Evolutionary conservation across 2,888 invertebrate species (phyloP).

Genomic region (Aproaerema taeniolella): DNA sequence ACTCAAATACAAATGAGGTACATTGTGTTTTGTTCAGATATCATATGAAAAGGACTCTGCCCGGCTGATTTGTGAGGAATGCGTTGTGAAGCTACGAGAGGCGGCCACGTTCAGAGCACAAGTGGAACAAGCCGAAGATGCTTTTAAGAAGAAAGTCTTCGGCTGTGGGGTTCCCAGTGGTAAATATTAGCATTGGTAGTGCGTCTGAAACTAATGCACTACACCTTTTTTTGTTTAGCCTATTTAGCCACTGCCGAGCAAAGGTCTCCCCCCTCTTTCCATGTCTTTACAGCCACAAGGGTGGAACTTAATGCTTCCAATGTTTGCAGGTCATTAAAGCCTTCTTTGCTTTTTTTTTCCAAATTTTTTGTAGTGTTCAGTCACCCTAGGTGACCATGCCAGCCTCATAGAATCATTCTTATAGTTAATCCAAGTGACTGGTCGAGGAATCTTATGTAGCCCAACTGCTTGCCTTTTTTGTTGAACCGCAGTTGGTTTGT

Average conservation of each 20-base stretch:
- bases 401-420: no score
- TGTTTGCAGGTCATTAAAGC: no score
- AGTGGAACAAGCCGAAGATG: constrained; percentile 17
- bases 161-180: neutral
- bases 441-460: no score
- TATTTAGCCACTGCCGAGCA: neutral
- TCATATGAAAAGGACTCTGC: constrained; percentile 19
- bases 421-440: no score
- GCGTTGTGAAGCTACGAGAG: constrained; percentile 21
- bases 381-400: no score
- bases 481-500: no score
- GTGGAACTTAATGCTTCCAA: neutral
- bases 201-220: neutral
- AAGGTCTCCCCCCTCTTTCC: neutral
- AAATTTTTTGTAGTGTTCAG: no score
- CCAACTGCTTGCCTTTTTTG: no score
- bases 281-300: neutral
- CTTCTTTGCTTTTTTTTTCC: no score
- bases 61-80: constrained; percentile 25
- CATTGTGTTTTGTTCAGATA: constrained; percentile 19
- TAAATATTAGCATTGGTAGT: neutral
- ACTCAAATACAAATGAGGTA: neutral
- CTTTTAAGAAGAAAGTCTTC: neutral
- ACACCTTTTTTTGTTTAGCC: neutral
- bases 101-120: constrained; percentile 22